Evolutionary conservation across 1,140 invertebrate genomes (phyloP).

Genomic region (Lanistes nyassanus): DNA sequence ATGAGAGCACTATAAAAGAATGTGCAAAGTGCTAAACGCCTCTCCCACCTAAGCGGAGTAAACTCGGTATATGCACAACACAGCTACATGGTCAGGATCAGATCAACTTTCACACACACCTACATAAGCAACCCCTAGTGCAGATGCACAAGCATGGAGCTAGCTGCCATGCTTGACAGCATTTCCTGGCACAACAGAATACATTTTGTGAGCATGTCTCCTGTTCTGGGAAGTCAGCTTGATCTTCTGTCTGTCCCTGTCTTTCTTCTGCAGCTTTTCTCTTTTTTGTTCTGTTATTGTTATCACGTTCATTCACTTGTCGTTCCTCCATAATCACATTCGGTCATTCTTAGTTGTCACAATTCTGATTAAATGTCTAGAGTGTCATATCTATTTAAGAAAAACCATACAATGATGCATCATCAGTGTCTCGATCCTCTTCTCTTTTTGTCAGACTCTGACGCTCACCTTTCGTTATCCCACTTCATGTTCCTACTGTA

Average conservation of each 20-base stretch:
- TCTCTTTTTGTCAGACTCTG: too few species aligned
- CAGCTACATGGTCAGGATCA: background rate
- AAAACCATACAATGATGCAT: too few species aligned
- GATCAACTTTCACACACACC: constrained; percentile 14
- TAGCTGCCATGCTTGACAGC: too few species aligned
- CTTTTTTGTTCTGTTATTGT: background rate
- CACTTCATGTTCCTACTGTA: too few species aligned
- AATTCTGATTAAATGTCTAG: too few species aligned
- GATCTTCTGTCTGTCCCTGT: constrained; percentile 25
- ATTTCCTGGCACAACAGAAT: constrained; percentile 4
- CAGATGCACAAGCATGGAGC: constrained; percentile 8
- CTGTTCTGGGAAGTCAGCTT: background rate
- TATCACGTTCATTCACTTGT: background rate
- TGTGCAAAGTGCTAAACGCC: constrained; percentile 18
- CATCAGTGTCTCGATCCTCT: too few species aligned
- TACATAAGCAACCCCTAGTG: background rate
- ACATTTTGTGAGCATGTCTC: constrained; percentile 18
- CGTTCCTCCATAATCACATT: background rate
- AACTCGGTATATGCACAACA: constrained; percentile 20
- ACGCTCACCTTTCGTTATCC: too few species aligned
- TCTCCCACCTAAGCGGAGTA: constrained; percentile 24
- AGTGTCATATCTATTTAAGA: too few species aligned
- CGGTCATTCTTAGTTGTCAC: background rate
- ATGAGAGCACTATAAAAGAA: constrained; percentile 17
- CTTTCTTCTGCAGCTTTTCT: background rate